Evolutionary conservation across 2,797 vertebrate species (phyloP).

Genomic region (Muscicapa comitata): DNA sequence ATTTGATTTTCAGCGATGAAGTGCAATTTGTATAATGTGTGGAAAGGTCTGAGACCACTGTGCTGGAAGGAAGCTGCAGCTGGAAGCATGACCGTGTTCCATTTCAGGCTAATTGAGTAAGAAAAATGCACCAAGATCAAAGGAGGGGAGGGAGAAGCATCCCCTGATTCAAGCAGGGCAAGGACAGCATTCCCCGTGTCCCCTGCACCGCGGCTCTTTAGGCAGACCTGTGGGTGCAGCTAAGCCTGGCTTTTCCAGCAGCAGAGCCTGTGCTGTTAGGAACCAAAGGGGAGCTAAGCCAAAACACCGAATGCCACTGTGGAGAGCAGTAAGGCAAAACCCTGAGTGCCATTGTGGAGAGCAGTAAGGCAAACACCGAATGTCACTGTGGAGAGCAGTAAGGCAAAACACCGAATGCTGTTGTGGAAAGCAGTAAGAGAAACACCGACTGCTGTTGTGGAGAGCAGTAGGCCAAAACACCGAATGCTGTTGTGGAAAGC

Average conservation of each 20-base stretch:
- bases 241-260: neutral
- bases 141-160: neutral
- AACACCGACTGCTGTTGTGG: neutral
- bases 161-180: neutral
- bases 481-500: neutral
- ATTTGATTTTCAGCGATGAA: conserved; percentile 57
- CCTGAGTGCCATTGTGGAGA: neutral
- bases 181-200: neutral
- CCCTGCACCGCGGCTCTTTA: neutral
- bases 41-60: conserved; percentile 26
- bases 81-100: neutral
- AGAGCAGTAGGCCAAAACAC: neutral
- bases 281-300: neutral
- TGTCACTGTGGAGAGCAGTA: neutral
- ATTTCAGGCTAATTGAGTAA: conserved; percentile 21
- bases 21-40: conserved; percentile 13
- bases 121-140: neutral
- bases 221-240: neutral
- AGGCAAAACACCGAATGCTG: no score
- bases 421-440: no score
- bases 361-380: neutral
- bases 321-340: no score
- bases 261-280: neutral
- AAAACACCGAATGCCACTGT: neutral
- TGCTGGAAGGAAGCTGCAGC: neutral